Conservation (phyloP, 2,113 vertebrate genomes). For the Mola mola region DNA sequence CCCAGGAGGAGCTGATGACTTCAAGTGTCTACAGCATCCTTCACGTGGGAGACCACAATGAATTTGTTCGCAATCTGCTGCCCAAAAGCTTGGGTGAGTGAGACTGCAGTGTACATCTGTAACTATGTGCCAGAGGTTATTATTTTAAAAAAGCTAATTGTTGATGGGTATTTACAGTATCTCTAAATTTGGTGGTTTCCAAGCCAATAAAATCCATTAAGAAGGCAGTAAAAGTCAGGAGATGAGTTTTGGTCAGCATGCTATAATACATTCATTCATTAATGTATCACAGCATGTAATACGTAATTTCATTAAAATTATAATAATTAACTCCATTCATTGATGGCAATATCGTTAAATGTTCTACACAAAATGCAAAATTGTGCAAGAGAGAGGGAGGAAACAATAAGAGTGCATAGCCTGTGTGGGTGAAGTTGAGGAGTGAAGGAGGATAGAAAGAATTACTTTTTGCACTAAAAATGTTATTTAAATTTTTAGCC, state of each 20-base stretch:
- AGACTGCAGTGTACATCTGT: not conserved
- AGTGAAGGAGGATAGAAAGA: slow-evolving; percentile 28
- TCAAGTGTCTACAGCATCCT: slow-evolving; percentile 97
- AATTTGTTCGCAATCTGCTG: slow-evolving; percentile 93
- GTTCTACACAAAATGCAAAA: not conserved
- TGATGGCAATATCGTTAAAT: too few species aligned
- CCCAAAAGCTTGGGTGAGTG: slow-evolving; percentile 91
- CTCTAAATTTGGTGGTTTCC: slow-evolving; percentile 9
- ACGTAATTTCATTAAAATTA: too few species aligned
- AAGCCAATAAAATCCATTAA: slow-evolving; percentile 19
- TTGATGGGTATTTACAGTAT: not conserved
- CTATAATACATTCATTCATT: too few species aligned
- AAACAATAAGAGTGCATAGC: not conserved
- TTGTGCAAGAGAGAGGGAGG: too few species aligned
- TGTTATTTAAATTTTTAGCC: slow-evolving; percentile 13
- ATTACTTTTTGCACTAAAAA: slow-evolving; percentile 13
- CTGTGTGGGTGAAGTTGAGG: slow-evolving; percentile 13
- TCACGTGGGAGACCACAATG: slow-evolving; percentile 94
- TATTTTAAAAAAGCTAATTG: too few species aligned
- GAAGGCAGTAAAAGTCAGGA: not conserved
- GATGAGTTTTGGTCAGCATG: slow-evolving; percentile 20
- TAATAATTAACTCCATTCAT: too few species aligned
- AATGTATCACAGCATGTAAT: too few species aligned
- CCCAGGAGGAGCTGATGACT: slow-evolving; percentile 95
- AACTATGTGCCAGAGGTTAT: too few species aligned